Conservation (phyloP, 2,797 vertebrate species). For the Pangasius krempfi region DNA sequence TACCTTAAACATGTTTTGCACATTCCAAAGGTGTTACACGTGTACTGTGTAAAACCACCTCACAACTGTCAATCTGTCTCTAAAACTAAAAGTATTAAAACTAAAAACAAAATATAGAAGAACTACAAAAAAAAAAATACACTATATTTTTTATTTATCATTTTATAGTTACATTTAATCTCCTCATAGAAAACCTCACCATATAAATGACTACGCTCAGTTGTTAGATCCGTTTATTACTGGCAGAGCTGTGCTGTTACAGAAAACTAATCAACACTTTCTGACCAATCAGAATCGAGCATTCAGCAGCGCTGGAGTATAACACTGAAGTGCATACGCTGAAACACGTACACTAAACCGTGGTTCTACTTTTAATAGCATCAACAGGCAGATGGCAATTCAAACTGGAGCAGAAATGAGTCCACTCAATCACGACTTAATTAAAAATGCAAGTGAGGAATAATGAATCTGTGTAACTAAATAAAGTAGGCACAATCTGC, state of each 20-base stretch:
- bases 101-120: neutral
- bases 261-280: neutral
- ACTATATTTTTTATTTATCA: neutral
- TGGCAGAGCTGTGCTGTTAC: neutral
- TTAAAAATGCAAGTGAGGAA: conserved; percentile 29
- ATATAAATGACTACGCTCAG: neutral
- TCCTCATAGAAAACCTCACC: neutral
- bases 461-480: neutral
- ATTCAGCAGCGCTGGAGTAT: neutral
- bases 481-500: conserved; percentile 19
- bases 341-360: neutral
- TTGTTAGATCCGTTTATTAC: neutral
- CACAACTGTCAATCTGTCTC: neutral
- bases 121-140: neutral
- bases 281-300: neutral
- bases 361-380: conserved; percentile 9
- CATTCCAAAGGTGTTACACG: conserved; percentile 10
- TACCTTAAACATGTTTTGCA: conserved; percentile 3
- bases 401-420: neutral
- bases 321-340: neutral
- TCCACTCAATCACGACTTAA: neutral
- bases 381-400: neutral
- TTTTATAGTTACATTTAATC: too few relatives aligned
- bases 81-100: neutral
- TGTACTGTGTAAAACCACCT: neutral